Evolutionary conservation across 2,113 vertebrate species (phyloP), one percentile per base, ranked within the genome.

Genomic region (Tragelaphus buxtoni): DNA sequence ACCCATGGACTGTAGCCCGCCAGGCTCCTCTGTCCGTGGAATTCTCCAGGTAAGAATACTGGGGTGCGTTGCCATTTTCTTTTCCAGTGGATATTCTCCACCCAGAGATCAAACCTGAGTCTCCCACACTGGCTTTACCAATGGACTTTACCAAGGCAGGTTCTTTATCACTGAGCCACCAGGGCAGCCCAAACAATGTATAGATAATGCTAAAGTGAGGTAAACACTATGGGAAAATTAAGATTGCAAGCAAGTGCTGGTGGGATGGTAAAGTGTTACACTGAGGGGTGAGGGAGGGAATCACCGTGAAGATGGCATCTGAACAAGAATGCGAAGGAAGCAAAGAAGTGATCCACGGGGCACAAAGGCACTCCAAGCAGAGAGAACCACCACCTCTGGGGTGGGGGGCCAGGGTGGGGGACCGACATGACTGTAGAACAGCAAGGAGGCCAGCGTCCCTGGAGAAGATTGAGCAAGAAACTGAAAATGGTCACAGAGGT

Each of bases 381-480:
- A 69, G 18, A 93, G 22, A 56, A 56, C 4, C 16, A 35, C 9
- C 22, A 17, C 14, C 8, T 58, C 47, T 10, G 13, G 22, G n/a
- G 11, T 4, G 9, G 20, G n/a, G 47, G 26, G 9, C 32, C 7
- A 2, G 12, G 24, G 0, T 4, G 5, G n/a, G 24, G 58, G 7
- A 4, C 55, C 9, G 53, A 58, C 39, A 10, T 49, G 80, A 12
- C 4, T 20, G 30, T 26, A 61, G 55, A 72, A 79, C 0, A 24
- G 74, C 74, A 77, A 77, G 7, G 32, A 35, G 20, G 39, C 3
- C 60, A 42, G 22, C 1, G 0, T 74, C 69, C 6, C 11, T 22
- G 72, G 35, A 61, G 72, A 1, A 28, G 39, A 94, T 0, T 28
- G 51, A 82, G 30, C 11, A 53, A 94, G 58, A 49, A 53, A 13